phyloP scores from a whole-genome alignment of 2,888 invertebrate genomes.

The Melinopterus prodromus region DNA sequence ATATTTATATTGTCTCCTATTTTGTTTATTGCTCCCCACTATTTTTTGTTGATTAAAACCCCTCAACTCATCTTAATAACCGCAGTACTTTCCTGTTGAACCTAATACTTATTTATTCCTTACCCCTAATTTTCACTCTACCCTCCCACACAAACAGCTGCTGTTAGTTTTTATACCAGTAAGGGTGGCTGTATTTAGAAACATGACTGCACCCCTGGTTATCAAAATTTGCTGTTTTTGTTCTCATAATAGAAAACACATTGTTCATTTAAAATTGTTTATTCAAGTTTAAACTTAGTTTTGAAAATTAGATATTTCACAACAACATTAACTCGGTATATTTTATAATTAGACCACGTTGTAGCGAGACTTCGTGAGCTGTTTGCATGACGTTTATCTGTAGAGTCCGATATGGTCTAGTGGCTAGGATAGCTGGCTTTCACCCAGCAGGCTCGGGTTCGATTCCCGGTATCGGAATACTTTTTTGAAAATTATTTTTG shows the following conservation, averaged over 20 bases:
- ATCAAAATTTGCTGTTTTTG: not conserved
- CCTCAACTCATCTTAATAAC: not conserved
- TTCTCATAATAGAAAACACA: not conserved
- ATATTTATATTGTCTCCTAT: too few relatives aligned
- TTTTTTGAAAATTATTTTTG: constrained; percentile 40
- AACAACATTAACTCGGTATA: not conserved
- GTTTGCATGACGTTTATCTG: not conserved
- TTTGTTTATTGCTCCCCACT: too few relatives aligned
- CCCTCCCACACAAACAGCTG: not conserved
- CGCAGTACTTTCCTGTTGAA: not conserved
- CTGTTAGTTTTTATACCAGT: not conserved
- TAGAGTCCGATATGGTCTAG: constrained; percentile 69
- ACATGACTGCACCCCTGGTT: not conserved
- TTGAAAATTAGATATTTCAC: not conserved
- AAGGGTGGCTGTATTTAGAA: not conserved
- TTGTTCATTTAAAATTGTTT: too few relatives aligned
- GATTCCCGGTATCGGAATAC: constrained; percentile 75
- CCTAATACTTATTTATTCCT: not conserved
- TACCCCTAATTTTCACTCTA: not conserved
- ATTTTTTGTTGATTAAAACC: too few relatives aligned
- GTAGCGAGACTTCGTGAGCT: not conserved
- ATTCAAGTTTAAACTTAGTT: too few relatives aligned
- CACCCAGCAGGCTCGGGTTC: constrained; percentile 79
- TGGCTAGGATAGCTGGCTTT: constrained; percentile 78
- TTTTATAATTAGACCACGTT: not conserved